A percentile compares a stretch with the other conserved stretches of the same genome.
These are phyloP conservation scores for Cyanoderma ruficeps DNA, from an alignment of 2,113 vertebrate species.

Conservation along the genomic window DNA sequence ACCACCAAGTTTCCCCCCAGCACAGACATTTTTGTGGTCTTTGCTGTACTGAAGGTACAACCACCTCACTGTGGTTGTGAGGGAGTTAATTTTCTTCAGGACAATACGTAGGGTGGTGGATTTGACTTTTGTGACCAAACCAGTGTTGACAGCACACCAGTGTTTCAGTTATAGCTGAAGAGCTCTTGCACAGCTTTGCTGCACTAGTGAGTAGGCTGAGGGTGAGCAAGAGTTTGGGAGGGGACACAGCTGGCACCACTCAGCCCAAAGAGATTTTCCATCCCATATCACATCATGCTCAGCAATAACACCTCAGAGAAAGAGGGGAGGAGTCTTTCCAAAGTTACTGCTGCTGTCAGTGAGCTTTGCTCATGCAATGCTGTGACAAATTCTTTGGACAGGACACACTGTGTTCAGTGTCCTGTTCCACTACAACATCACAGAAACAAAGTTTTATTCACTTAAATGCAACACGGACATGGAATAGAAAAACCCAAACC, in stretches of 20 bases:
- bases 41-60: not conserved
- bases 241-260: not conserved
- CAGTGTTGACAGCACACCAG: not conserved
- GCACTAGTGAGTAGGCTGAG: not conserved
- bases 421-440: not conserved
- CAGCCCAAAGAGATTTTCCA: not conserved
- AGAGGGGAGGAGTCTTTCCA: not conserved
- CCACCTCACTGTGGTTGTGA: not conserved
- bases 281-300: not conserved
- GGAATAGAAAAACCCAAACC: not conserved
- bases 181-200: not conserved
- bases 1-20: not conserved
- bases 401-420: rapidly evolving
- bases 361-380: rapidly evolving
- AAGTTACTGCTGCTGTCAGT: not conserved
- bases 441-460: not conserved
- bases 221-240: not conserved
- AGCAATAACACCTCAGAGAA: not conserved
- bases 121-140: not conserved
- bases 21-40: not conserved
- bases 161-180: not conserved
- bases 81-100: not conserved
- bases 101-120: not conserved
- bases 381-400: not conserved
- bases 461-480: not conserved